A percentile compares a stretch with the other conserved stretches of the same genome.
Evolutionary conservation across 2,888 invertebrate genomes (phyloP).

Genomic region (Rhorus exstirpatorius): DNA sequence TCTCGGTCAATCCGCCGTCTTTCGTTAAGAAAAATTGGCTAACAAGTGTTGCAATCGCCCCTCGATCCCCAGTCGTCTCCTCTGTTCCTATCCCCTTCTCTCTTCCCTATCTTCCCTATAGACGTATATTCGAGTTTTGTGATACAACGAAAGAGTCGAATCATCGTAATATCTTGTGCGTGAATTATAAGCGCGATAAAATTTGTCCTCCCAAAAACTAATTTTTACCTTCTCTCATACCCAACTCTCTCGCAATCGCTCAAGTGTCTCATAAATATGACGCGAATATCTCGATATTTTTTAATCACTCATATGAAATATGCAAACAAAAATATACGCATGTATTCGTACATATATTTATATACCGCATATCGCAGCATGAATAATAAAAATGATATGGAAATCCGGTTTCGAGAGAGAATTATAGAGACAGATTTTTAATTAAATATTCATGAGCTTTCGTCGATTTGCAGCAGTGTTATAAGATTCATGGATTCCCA

Average conservation of each 20-base stretch:
- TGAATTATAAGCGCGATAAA: conserved; percentile 32
- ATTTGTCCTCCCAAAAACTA: conserved; percentile 49
- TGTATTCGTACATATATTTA: background rate
- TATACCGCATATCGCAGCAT: background rate
- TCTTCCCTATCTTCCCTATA: background rate
- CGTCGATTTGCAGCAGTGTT: conserved; percentile 52
- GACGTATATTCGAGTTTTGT: conserved; percentile 31
- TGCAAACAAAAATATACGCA: background rate
- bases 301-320: conserved; percentile 3
- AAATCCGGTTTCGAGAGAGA: conserved; percentile 35
- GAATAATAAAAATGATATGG: conserved; percentile 53
- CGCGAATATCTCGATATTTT: conserved; percentile 27
- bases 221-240: conserved; percentile 11
- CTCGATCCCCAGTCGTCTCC: too few species aligned
- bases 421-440: conserved; percentile 58
- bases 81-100: too few species aligned
- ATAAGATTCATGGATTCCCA: conserved; percentile 56
- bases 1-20: too few species aligned
- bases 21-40: too few species aligned
- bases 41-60: too few species aligned
- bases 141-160: conserved; percentile 16
- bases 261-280: conserved; percentile 52
- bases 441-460: conserved; percentile 69
- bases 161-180: background rate
- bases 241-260: background rate